Evolutionary conservation across 2,888 invertebrate species (phyloP), one percentile per base, ranked within the genome.

Genomic region (Aphodius granarius): DNA sequence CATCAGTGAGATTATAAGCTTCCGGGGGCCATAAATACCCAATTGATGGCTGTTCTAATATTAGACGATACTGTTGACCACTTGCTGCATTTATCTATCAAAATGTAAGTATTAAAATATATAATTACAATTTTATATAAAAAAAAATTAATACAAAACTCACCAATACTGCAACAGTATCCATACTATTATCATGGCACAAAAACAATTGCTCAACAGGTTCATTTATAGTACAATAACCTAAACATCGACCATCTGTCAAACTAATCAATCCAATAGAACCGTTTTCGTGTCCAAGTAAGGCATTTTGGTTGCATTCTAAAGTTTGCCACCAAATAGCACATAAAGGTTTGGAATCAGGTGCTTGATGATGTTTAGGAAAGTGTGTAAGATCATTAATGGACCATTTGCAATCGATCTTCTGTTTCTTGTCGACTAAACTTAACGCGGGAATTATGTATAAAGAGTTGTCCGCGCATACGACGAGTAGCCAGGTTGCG

Each of bases 321-420:
- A 91, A 88, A 13, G 94, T 94, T 80, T 94, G 91, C 95, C 95
- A 95, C 93, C 94, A 94, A 13, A 92, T 91, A 5, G 92, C 89
- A 75, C 91, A 91, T 13, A 91, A 88, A 2, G 94, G 92, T 78
- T 88, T 89, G 4, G 83, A 80, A 74, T 86, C 84, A 18, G 86
- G 86, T 15, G 82, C 85, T 80, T 84, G 83, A 21, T 81, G 77
- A 76, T 85, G 85, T 75, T 84, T 86, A 63, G 88, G 86, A 81
- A 90, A 89, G 71, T 86, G 86, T 0, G 91, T 92, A 22, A 90
- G 83, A 84, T 92, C 92, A 79, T 89, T 88, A 21, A 88, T 83
- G 9, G 88, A 88, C 91, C 92, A 92, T 83, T 89, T 89, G 80
- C 89, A 90, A 81, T 91, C 91, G 15, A 89, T 86, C 76, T 86